Evolutionary conservation across 2,797 vertebrate genomes (phyloP), one percentile per base, ranked within the genome.

Genomic region (Eulemur mongoz): DNA sequence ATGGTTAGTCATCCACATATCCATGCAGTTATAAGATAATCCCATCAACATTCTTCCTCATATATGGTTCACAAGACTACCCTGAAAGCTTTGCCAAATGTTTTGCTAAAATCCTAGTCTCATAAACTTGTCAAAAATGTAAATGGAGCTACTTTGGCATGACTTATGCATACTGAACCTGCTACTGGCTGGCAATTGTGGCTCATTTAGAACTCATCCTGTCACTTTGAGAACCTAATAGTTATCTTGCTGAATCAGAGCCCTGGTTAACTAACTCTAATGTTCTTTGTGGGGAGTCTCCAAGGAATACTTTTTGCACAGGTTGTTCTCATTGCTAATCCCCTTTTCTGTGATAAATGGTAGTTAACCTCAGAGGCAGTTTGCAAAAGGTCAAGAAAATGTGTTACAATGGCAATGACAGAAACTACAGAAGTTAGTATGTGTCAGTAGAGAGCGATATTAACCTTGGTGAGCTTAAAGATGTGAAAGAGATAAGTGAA

Each of bases 321-420:
- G 43, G 6, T 78, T 84, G 52, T 63, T 45, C 30, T 65, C 12
- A 72, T 76, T 82, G 9, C 12, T 69, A 43, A 67, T 50, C 73
- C 20, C 23, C 14, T 80, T 45, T 73, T 84, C 81, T 25, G 23
- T 65, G 48, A 87, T 48, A 67, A 89, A 73, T 32, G 20, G 17
- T 52, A 83, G 18, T 65, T 97, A 85, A 95, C 25, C n/a, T 92
- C 40, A 87, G 17, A 52, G 22, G 30, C 72, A 84, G n/a, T 23
- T 83, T 91, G 15, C n/a, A 89, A 93, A 95, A 84, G 13, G 40
- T 80, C 65, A 80, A 73, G 73, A 76, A 89, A 79, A 79, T 75
- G 54, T 86, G 48, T 91, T 76, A 65, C 7, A 35, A 0, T 57
- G 45, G 12, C 45, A 96, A 38, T 23, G 27, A 78, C 61, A 86